Evolutionary conservation across 2,888 invertebrate species (phyloP).

Genomic region (Teleiodes luculella): DNA sequence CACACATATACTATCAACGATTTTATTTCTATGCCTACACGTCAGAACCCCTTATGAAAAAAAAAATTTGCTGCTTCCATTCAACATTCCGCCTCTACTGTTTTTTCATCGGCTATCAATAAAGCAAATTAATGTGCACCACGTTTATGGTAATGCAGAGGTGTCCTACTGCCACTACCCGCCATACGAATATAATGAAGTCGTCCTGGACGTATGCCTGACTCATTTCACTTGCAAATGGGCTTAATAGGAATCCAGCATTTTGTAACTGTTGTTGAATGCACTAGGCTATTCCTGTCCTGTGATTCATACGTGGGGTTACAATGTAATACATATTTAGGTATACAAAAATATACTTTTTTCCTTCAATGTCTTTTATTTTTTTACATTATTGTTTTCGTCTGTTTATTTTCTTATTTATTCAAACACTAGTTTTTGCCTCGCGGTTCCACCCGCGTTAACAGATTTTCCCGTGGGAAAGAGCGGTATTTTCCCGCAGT

Average conservation of each 20-base stretch:
- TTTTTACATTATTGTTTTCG: too few species aligned
- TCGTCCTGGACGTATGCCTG: conserved; percentile 32
- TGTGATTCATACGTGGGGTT: neutral
- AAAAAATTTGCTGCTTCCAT: neutral
- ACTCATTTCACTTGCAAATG: conserved; percentile 8
- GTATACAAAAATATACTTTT: too few species aligned
- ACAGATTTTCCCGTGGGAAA: too few species aligned
- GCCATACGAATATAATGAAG: conserved; percentile 52
- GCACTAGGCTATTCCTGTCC: neutral
- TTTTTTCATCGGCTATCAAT: conserved; percentile 36
- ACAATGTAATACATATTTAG: neutral
- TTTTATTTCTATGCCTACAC: too few species aligned
- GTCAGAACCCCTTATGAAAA: neutral
- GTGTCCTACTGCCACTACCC: conserved; percentile 38
- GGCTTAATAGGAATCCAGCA: neutral
- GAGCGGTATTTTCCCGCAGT: too few species aligned
- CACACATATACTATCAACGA: too few species aligned
- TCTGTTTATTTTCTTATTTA: too few species aligned
- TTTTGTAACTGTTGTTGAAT: neutral
- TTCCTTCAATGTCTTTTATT: too few species aligned
- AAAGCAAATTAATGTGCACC: conserved; percentile 51
- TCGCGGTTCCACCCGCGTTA: too few species aligned
- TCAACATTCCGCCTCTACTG: neutral
- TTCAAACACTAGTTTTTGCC: too few species aligned
- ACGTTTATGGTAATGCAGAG: conserved; percentile 48